Base-by-base conservation (phyloP, 2,797 vertebrate species). In the Phoeniculus purpureus region DNA sequence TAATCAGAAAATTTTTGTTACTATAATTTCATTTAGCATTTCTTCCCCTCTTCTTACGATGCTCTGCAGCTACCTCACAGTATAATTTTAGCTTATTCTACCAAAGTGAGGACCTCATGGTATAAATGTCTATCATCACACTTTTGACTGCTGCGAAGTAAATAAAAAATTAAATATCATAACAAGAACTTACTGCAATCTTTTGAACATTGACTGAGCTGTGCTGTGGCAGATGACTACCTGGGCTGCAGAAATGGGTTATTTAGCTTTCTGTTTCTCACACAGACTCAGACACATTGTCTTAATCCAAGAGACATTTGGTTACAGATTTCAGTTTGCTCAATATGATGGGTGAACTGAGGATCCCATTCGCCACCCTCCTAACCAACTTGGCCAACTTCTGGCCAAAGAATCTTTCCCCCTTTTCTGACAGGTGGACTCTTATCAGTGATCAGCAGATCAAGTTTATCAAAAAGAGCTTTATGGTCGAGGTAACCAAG, bases 121-220 rank as follows among this genome's bases (percentile, higher is more conserved):
- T 55, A 50, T 71, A 71, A 90, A 71, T 51, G 21, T 18, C 52
- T 65, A n/a, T 65, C 31, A 74, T 75, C 72, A 78, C 32, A 45
- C 29, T 81, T 77, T 25, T 55, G 27, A 87, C 54, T 78, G n/a
- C 87, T 79, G 31, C 48, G 20, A 58, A 74, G 29, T 60, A 87
- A 92, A 66, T 70, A 90, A 54, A 21, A 60, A 50, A 65, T 81
- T 90, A 70, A 91, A 89, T 73, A 81, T 64, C 84, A 11, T 65
- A 59, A 72, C 25, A 56, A 45, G 60, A 77, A 78, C 18, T 45
- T 68, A 40, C 1, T 64, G 52, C 17, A 64, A 59, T 76, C 34
- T 72, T 32, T 60, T 66, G 26, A 62, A 77, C 19, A 48, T 52
- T 56, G 48, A 73, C 34, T 2, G 9, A 52, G 26, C 67, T 81